phyloP scores from a whole-genome alignment of 2,113 vertebrate genomes.

The Semnornis frantzii region DNA sequence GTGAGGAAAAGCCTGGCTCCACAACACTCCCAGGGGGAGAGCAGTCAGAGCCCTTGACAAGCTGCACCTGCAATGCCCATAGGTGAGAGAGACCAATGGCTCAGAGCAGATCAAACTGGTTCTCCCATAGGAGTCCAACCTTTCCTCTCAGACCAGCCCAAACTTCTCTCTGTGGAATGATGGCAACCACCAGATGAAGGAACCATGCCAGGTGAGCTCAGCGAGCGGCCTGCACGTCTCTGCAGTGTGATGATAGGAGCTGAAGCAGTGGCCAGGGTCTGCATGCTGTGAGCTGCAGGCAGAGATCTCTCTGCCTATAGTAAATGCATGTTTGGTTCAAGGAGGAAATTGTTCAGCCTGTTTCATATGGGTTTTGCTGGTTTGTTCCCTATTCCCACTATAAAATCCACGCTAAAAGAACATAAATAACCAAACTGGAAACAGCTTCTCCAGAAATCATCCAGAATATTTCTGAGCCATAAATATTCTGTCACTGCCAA shows the following conservation, averaged over 20 bases:
- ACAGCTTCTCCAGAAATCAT: constrained; percentile 41
- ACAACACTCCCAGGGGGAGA: accelerated
- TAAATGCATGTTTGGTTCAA: not conserved
- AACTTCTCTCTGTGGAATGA: not conserved
- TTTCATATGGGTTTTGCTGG: constrained; percentile 27
- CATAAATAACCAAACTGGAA: constrained; percentile 60
- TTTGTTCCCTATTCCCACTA: constrained; percentile 34
- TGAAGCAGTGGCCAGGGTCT: not conserved
- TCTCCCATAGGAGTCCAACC: not conserved
- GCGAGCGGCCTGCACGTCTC: not conserved
- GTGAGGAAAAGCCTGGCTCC: accelerated
- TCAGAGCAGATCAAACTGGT: not conserved
- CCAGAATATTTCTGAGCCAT: constrained; percentile 26
- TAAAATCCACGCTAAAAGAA: constrained; percentile 54
- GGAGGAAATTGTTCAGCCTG: not conserved
- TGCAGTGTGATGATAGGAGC: not conserved
- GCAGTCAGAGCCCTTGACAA: not conserved
- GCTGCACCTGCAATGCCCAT: not conserved
- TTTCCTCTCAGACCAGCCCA: not conserved
- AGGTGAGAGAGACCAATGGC: accelerated
- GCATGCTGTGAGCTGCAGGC: not conserved
- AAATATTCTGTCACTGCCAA: constrained; percentile 52
- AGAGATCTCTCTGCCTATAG: not conserved
- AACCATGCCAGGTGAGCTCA: not conserved
- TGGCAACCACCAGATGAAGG: not conserved